Evolutionary conservation across 2,797 vertebrate genomes (phyloP), one percentile per base, ranked within the genome.

Genomic region (Petrocephalus schoutedeni): DNA sequence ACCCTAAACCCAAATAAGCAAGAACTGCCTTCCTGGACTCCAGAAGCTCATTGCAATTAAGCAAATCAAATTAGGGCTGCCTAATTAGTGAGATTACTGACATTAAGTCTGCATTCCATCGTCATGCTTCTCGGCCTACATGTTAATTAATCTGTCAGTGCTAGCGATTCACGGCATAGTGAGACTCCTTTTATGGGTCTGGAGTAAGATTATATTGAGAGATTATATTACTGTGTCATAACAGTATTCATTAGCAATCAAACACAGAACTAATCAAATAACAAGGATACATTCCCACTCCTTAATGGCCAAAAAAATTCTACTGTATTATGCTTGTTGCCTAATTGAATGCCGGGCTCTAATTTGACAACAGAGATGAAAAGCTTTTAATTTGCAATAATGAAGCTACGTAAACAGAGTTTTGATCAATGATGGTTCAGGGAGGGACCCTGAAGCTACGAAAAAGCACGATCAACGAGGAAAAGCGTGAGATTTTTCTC

Each of bases 231-330:
- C 45, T 45, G 36, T 77, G 71, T 77, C 36, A n/a, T 77, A 77
- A n/a, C 71, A 77, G 71, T 83, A 53, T 83, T 83, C 49, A 83
- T 83, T 53, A 83, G 80, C 49, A 83, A 83, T 53, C 80, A 83
- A 51, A 23, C 41, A 83, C 19, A 77, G 32, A 77, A 77, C 80
- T 83, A 83, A 83, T 83, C 80, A 83, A 83, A 83, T 53, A 21
- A 82, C 41, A 82, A 53, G 49, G 49, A 49, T 53, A 83, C 80
- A 53, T 83, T 23, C 49, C 80, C 41, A 21, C 41, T 53, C 45
- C 19, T 53, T 53, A 83, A 77, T 77, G 71, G 5, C 16, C 0
- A 77, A 77, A 74, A 74, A 19, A 77, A 45, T 16, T 16, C 16
- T 41, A n/a, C 16, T 45, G 36, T 45, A n/a, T 77, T 77, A 45